These are phyloP conservation scores for Aphelinus atriplicis DNA, from an alignment of 1,140 invertebrate genomes.

Conservation along the genomic window DNA sequence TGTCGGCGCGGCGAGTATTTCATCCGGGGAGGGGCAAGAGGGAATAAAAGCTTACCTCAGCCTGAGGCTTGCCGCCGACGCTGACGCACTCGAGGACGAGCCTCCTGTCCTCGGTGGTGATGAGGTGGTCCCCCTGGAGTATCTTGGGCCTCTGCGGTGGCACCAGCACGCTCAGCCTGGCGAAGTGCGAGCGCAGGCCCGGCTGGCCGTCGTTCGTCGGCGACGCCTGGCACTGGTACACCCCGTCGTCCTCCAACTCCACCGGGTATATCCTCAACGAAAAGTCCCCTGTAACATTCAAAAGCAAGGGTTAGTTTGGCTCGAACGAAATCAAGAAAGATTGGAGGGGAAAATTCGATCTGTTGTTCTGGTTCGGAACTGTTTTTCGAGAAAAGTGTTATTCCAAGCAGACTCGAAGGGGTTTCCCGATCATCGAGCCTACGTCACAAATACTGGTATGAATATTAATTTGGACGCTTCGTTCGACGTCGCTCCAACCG, in stretches of 20 bases:
- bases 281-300: slow-evolving; percentile 78
- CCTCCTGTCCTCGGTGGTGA: slow-evolving; percentile 87
- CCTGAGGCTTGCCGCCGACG: slow-evolving; percentile 88
- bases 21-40: neutral
- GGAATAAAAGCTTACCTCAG: slow-evolving; percentile 75
- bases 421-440: no score
- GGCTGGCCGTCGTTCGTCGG: slow-evolving; percentile 77
- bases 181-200: slow-evolving; percentile 83
- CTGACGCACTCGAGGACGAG: slow-evolving; percentile 91
- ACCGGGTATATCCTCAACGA: slow-evolving; percentile 88
- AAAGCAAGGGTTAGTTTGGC: neutral
- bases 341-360: neutral
- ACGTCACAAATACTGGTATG: no score
- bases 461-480: no score
- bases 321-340: neutral
- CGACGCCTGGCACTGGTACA: slow-evolving; percentile 89
- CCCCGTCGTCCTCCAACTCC: slow-evolving; percentile 88
- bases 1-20: no score
- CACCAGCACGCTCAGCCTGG: slow-evolving; percentile 85
- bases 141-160: slow-evolving; percentile 90
- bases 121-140: slow-evolving; percentile 81
- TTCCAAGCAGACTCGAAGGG: no score
- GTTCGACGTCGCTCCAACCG: no score
- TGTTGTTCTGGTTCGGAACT: neutral
- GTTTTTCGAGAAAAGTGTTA: no score